phyloP scores from a whole-genome alignment of 2,888 invertebrate species.

The Pristionchus fissidentatus region DNA sequence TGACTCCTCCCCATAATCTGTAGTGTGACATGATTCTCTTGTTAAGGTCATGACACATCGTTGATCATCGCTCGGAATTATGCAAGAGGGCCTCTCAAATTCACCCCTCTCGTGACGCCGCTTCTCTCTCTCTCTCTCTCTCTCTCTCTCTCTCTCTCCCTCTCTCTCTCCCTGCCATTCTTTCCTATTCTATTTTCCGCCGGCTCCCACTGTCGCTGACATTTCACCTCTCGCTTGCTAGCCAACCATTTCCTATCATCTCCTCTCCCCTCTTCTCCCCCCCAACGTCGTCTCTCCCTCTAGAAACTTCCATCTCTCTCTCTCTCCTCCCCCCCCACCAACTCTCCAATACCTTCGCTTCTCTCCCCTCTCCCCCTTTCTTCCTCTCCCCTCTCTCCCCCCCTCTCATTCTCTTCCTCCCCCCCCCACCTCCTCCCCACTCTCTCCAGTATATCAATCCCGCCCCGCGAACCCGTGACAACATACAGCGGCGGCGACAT shows the following conservation, averaged over 20 bases:
- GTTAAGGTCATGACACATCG: no score
- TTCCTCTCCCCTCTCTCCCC: not conserved
- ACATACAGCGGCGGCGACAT: not conserved
- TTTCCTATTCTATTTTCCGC: no score
- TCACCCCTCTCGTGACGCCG: conserved; percentile 11
- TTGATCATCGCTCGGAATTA: no score
- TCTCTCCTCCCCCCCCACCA: not conserved
- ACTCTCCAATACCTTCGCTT: not conserved
- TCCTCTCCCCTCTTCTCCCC: not conserved
- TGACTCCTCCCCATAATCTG: no score
- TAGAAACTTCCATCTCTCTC: conserved; percentile 31
- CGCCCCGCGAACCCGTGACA: not conserved
- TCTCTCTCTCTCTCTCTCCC: not conserved
- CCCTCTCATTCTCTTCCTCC: not conserved
- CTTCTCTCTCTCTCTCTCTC: not conserved
- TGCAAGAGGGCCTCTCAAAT: no score
- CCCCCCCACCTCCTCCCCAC: not conserved
- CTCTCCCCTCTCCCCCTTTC: not conserved
- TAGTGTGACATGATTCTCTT: no score
- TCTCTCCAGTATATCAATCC: not conserved
- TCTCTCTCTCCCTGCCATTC: not conserved
- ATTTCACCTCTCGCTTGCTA: not conserved
- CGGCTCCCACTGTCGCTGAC: not conserved
- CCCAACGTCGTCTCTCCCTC: not conserved
- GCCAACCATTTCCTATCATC: not conserved